A percentile compares a stretch with the other conserved stretches of the same genome.
Evolutionary conservation across 2,113 vertebrate species (phyloP).

Genomic region (Prinia subflava): DNA sequence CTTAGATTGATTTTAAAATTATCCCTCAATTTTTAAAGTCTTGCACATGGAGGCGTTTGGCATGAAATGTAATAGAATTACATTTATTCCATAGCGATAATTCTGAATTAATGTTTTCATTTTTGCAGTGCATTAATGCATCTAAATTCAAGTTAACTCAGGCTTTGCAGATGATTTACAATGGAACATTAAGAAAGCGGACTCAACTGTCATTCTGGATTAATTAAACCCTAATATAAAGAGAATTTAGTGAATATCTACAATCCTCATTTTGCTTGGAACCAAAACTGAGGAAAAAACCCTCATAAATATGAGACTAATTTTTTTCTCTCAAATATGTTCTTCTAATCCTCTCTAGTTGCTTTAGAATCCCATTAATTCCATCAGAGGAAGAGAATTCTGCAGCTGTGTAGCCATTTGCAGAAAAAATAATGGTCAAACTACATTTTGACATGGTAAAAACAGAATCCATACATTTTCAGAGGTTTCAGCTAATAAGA

Average conservation of each 20-base stretch:
- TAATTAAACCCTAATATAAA: conserved; percentile 64
- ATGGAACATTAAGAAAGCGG: conserved; percentile 58
- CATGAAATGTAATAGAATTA: conserved; percentile 59
- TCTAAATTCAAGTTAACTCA: conserved; percentile 49
- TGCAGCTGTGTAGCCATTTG: conserved; percentile 45
- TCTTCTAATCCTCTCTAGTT: conserved; percentile 52
- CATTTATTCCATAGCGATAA: conserved; percentile 58
- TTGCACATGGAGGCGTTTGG: neutral
- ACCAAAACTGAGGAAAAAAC: conserved; percentile 32
- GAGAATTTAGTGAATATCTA: conserved; percentile 58
- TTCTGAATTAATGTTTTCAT: conserved; percentile 69
- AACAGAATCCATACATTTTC: conserved; percentile 55
- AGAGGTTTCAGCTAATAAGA: conserved; percentile 45
- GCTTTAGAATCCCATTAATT: conserved; percentile 66
- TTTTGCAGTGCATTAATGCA: conserved; percentile 22
- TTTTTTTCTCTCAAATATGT: conserved; percentile 46
- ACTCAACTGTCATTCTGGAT: conserved; percentile 63
- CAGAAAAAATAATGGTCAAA: conserved; percentile 60
- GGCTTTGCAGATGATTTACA: conserved; percentile 62
- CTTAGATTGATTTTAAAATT: conserved; percentile 64
- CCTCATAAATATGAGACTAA: neutral
- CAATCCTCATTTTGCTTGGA: conserved; percentile 49
- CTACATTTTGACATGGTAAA: conserved; percentile 55
- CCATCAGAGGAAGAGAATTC: conserved; percentile 38
- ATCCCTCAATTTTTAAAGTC: conserved; percentile 35